Evolutionary conservation across 2,888 invertebrate genomes (phyloP).

Genomic region (Alcis repandata): DNA sequence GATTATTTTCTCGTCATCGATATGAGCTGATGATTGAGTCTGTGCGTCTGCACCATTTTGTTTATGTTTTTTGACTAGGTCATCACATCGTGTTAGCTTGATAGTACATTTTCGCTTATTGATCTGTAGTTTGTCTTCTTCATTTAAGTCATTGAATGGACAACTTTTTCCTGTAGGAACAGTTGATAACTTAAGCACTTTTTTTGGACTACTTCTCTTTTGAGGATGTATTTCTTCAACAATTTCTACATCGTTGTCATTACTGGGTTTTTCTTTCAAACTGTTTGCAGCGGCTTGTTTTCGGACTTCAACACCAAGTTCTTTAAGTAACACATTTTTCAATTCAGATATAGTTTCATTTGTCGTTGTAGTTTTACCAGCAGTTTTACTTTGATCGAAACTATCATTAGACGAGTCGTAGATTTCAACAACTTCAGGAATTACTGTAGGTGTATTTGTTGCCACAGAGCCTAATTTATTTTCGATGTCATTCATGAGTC

Average conservation of each 20-base stretch:
- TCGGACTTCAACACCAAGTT: slow-evolving; percentile 49
- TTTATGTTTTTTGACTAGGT: slow-evolving; percentile 20
- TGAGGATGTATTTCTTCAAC: background rate
- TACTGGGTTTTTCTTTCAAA: background rate
- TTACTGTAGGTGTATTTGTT: slow-evolving; percentile 9
- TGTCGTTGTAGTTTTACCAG: slow-evolving; percentile 22
- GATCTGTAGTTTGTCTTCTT: slow-evolving; percentile 28
- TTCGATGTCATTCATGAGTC: slow-evolving; percentile 27
- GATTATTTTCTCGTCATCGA: slow-evolving; percentile 2
- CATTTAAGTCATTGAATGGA: slow-evolving; percentile 12
- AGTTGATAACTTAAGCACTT: slow-evolving; percentile 1
- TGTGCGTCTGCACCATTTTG: slow-evolving; percentile 9
- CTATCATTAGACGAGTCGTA: slow-evolving; percentile 69
- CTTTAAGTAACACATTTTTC: slow-evolving; percentile 58
- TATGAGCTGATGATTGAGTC: slow-evolving; percentile 6
- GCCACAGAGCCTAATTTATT: slow-evolving; percentile 23
- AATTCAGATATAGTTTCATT: slow-evolving; percentile 53
- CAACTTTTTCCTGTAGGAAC: background rate
- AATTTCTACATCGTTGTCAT: slow-evolving; percentile 2
- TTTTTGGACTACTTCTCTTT: background rate
- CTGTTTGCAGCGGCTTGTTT: background rate
- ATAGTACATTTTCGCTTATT: slow-evolving; percentile 54
- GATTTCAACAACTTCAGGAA: slow-evolving; percentile 59
- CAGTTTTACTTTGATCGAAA: slow-evolving; percentile 15
- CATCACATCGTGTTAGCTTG: slow-evolving; percentile 64